A percentile compares a stretch with the other conserved stretches of the same genome.
These are phyloP conservation scores for Trachelus iudaicus DNA, from an alignment of 2,888 invertebrate species.

Conservation along the genomic window DNA sequence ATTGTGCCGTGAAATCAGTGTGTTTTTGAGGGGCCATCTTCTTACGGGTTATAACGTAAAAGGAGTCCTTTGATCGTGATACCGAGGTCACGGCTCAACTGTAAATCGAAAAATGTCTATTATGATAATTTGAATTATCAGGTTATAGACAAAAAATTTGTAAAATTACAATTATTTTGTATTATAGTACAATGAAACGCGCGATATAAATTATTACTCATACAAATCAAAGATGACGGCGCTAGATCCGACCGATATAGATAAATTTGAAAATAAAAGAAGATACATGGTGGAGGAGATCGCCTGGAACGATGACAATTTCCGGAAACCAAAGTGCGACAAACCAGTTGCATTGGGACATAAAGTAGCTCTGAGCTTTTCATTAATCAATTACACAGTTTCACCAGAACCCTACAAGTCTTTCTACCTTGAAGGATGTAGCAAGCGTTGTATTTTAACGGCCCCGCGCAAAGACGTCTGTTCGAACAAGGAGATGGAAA, in stretches of 20 bases:
- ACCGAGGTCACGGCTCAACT: too few relatives aligned
- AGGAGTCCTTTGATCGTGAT: too few relatives aligned
- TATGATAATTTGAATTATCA: neutral
- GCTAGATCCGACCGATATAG: conserved; percentile 36
- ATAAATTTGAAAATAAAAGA: conserved; percentile 32
- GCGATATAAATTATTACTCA: conserved; percentile 24
- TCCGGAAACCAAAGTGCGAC: conserved; percentile 38
- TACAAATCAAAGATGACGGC: conserved; percentile 38
- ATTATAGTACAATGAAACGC: conserved; percentile 18
- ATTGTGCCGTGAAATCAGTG: too few relatives aligned
- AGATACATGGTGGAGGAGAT: conserved; percentile 20
- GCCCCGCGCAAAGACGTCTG: conserved; percentile 71
- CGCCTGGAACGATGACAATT: conserved; percentile 30
- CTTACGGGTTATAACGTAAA: too few relatives aligned
- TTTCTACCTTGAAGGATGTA: conserved; percentile 67
- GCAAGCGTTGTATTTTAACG: conserved; percentile 72
- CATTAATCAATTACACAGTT: conserved; percentile 59
- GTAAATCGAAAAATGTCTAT: neutral
- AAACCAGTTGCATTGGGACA: conserved; percentile 63
- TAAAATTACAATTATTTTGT: neutral
- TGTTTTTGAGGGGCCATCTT: too few relatives aligned
- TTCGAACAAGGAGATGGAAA: conserved; percentile 70
- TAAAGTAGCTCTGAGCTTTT: conserved; percentile 63
- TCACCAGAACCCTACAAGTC: conserved; percentile 59
- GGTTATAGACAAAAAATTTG: neutral